Conservation (phyloP, 2,888 invertebrate species). For the Rhagium mordax region DNA sequence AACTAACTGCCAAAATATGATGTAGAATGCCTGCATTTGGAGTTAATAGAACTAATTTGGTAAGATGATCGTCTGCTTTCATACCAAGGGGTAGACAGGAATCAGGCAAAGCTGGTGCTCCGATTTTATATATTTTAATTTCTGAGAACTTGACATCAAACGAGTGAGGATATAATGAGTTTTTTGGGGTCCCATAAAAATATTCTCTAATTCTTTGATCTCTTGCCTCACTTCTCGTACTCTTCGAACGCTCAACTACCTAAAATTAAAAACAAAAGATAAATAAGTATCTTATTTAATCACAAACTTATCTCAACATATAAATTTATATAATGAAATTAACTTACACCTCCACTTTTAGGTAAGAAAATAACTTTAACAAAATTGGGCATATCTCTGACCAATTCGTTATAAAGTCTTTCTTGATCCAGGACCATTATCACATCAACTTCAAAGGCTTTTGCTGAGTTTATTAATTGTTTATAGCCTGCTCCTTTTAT, state of each 20-base stretch:
- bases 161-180: slow-evolving; percentile 88
- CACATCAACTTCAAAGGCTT: slow-evolving; percentile 96
- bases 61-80: slow-evolving; percentile 92
- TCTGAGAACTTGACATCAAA: slow-evolving; percentile 95
- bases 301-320: slow-evolving; percentile 11
- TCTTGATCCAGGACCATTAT: slow-evolving; percentile 97
- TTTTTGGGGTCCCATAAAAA: slow-evolving; percentile 90
- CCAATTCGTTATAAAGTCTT: slow-evolving; percentile 93
- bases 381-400: slow-evolving; percentile 93
- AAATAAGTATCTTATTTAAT: background rate
- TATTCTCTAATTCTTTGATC: slow-evolving; percentile 92
- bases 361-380: slow-evolving; percentile 82
- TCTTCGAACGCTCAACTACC: slow-evolving; percentile 89
- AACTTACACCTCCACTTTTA: slow-evolving; percentile 94
- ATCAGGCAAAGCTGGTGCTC: slow-evolving; percentile 93
- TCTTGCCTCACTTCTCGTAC: slow-evolving; percentile 81
- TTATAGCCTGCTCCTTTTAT: slow-evolving; percentile 93
- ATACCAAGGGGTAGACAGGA: slow-evolving; percentile 98
- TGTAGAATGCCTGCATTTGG: slow-evolving; percentile 86
- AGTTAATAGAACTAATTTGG: slow-evolving; percentile 87
- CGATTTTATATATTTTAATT: slow-evolving; percentile 93
- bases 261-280: slow-evolving; percentile 60
- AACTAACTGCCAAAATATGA: slow-evolving; percentile 91
- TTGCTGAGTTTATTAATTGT: slow-evolving; percentile 88
- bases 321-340: slow-evolving; percentile 23